Evolutionary conservation across 2,797 vertebrate genomes (phyloP), one percentile per base, ranked within the genome.

Genomic region (Acestrorhynchus altus): DNA sequence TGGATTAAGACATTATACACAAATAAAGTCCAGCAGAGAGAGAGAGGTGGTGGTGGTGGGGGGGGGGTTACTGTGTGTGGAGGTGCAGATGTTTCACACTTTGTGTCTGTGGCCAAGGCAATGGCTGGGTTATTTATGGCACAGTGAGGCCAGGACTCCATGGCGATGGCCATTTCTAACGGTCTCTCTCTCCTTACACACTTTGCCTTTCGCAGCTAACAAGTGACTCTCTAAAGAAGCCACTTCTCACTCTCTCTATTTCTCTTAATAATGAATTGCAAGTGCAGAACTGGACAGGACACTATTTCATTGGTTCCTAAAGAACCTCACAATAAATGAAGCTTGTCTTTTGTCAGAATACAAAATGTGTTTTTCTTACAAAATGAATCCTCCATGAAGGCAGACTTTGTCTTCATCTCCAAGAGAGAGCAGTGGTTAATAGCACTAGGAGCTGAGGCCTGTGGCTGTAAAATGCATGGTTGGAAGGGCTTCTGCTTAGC

Each of bases 101-200:
- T 83, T 83, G 82, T 84, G 67, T 31, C 79, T 42, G 77, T 84
- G 78, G 82, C 82, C 83, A 85, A 75, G 76, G 83, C 52, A 11
- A 82, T 71, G 54, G 46, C 65, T 65, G 47, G 65, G 49, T 77
- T 81, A 77, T 89, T 79, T 84, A 77, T 83, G 56, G 69, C 74
- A 81, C 78, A 63, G 76, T 60, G 35, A 57, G 70, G 44, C 71
- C 64, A 60, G 54, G 72, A 76, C 76, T 79, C 83, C 74, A 81
- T 83, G 84, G 66, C 56, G 67, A 84, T 78, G 72, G 31, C 67
- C 51, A 60, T 74, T 83, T 79, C 75, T 86, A 78, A 80, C 76
- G 57, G 70, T 68, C 70, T 54, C 59, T 71, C 51, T 83, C 46
- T 71, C 74, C 76, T 61, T 74, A 54, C 56, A 42, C 61, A 63